Evolutionary conservation across 1,140 invertebrate genomes (phyloP).

Genomic region (Papilio dardanus): DNA sequence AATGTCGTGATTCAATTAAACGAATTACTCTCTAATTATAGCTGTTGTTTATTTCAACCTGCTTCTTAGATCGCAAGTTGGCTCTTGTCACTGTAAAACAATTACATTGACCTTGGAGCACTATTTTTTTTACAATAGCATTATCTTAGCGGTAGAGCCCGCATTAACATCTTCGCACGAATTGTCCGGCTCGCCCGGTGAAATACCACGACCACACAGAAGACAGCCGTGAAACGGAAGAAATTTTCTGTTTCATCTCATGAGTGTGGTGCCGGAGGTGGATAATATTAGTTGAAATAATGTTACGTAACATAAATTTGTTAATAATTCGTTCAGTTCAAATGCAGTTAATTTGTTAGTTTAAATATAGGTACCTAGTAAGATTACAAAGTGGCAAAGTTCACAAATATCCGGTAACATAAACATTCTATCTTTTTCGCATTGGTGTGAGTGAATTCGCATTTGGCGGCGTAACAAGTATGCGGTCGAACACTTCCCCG

Average conservation of each 20-base stretch:
- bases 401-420: neutral
- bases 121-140: neutral
- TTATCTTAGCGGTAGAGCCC: too few species aligned
- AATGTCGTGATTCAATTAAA: conserved; percentile 21
- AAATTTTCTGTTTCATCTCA: too few species aligned
- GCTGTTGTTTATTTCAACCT: neutral
- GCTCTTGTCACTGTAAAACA: neutral
- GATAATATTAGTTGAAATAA: too few species aligned
- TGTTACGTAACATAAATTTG: too few species aligned
- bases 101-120: neutral
- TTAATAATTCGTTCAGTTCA: too few species aligned
- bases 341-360: neutral
- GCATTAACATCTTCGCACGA: too few species aligned
- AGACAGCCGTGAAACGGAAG: too few species aligned
- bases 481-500: neutral
- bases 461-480: conserved; percentile 27
- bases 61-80: neutral
- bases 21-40: neutral
- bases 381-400: neutral
- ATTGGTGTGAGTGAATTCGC: neutral
- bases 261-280: too few species aligned
- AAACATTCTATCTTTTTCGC: neutral
- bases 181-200: too few species aligned
- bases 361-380: neutral
- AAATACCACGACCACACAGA: too few species aligned